Evolutionary conservation across 2,888 invertebrate genomes (phyloP).

Genomic region (Drosophila neutralis): DNA sequence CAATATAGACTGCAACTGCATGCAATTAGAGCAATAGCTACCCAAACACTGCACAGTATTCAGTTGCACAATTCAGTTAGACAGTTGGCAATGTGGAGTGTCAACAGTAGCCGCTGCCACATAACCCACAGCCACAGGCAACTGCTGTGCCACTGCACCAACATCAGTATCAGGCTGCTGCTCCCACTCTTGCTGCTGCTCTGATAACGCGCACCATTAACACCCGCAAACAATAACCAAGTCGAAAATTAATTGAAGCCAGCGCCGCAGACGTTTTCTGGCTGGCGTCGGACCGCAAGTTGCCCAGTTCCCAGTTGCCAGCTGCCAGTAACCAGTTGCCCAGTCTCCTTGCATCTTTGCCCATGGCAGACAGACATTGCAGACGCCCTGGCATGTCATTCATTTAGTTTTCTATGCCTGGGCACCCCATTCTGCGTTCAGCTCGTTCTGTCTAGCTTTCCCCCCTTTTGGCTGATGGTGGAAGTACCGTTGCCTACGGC

Average conservation of each 20-base stretch:
- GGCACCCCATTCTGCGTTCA: slow-evolving; percentile 9
- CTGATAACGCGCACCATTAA: slow-evolving; percentile 60
- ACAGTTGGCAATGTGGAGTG: slow-evolving; percentile 24
- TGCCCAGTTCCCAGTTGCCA: slow-evolving; percentile 12
- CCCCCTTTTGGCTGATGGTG: background rate
- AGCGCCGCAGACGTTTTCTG: slow-evolving; percentile 68
- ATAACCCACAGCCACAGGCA: slow-evolving; percentile 47
- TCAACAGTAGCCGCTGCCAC: slow-evolving; percentile 45
- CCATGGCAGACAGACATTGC: slow-evolving; percentile 51
- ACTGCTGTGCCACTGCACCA: slow-evolving; percentile 20
- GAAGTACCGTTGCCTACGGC: slow-evolving; percentile 52
- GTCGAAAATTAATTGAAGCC: slow-evolving; percentile 81
- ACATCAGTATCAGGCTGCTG: background rate
- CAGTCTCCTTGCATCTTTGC: background rate
- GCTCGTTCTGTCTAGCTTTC: slow-evolving; percentile 6
- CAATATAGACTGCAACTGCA: background rate
- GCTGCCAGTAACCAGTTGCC: background rate
- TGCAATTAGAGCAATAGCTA: slow-evolving; percentile 25
- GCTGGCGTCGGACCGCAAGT: slow-evolving; percentile 59
- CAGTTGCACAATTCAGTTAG: background rate
- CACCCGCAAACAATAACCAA: slow-evolving; percentile 71
- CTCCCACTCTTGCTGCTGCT: background rate
- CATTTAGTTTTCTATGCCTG: slow-evolving; percentile 63
- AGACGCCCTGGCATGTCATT: slow-evolving; percentile 69
- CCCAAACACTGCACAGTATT: slow-evolving; percentile 21